phyloP scores from a whole-genome alignment of 2,113 vertebrate genomes.

The Stegastes partitus region DNA sequence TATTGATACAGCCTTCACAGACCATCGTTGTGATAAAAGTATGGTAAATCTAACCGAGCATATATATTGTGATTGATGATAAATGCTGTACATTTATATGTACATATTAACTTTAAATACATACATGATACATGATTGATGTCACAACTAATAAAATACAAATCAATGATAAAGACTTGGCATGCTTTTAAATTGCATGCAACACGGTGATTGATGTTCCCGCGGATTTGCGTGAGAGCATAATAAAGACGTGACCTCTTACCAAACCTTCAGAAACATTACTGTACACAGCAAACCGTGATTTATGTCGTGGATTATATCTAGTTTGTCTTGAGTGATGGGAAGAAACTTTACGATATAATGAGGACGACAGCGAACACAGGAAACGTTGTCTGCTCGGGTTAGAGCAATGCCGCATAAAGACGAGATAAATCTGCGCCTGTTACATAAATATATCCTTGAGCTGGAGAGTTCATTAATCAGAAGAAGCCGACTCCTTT shows the following conservation, averaged over 20 bases:
- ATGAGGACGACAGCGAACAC: slow-evolving; percentile 56
- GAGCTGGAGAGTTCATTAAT: slow-evolving; percentile 61
- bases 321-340: slow-evolving; percentile 61
- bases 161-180: not conserved
- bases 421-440: slow-evolving; percentile 58
- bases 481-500: slow-evolving; percentile 41
- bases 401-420: slow-evolving; percentile 41
- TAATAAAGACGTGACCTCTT: slow-evolving; percentile 19
- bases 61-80: slow-evolving; percentile 6
- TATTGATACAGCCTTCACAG: not conserved
- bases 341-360: slow-evolving; percentile 34
- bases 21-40: not conserved
- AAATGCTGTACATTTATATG: not conserved
- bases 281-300: slow-evolving; percentile 17
- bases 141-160: slow-evolving; percentile 6
- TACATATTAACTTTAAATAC: not conserved
- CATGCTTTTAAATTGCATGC: not conserved
- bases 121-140: slow-evolving; percentile 20
- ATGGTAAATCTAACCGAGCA: not conserved
- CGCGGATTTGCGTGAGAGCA: not conserved
- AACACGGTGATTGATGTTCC: slow-evolving; percentile 22
- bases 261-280: slow-evolving; percentile 15
- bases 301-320: slow-evolving; percentile 57
- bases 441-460: slow-evolving; percentile 60
- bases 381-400: slow-evolving; percentile 47